Base-by-base conservation (phyloP, 2,113 vertebrate genomes). In the Heloderma charlesbogerti region DNA sequence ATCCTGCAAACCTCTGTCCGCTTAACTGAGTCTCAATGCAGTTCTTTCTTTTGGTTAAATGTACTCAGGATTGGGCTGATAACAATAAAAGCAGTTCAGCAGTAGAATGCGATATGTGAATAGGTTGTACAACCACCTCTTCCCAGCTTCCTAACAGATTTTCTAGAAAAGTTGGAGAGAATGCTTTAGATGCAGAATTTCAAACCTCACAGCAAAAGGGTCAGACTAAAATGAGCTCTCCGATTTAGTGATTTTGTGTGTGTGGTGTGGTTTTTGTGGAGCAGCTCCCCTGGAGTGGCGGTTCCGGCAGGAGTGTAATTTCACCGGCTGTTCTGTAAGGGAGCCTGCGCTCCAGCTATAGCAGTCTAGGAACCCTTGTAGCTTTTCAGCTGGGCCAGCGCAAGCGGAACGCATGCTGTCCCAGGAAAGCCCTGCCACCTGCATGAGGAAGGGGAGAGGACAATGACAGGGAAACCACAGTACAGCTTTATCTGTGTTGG, bases 321-420 rank as follows among this genome's bases (percentile, higher is more conserved):
- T 82, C 81, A 85, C 45, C 78, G 0, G 1, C 37, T 57, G 10
- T 1, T 0, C 48, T 63, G 66, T 80, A 86, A 87, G 81, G 92
- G 81, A 75, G 51, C 0, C 27, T 45, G 74, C 81, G 81, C 6
- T n/a, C 37, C 0, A 0, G 4, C 90, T 72, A 92, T 60, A 69
- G 1, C 16, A 13, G 29, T 74, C 92, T 75, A 83, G 71, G 84
- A 72, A 79, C 40, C 84, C 91, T 63, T 94, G 72, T 74, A 43
- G 93, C 93, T 93, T 75, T 34, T 82, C 6, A 72, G 66, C 74
- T 92, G 90, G 92, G 29, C 82, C 92, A 95, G 89, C 10, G 8
- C 2, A 81, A 48, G 37, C 48, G 60, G 37, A 25, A 48, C 45
- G 84, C 72, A 84, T 84, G 69, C 80, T 72, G 75, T 94, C 60